These are phyloP conservation scores for Danio albolineatus DNA, from an alignment of 2,797 vertebrate species.

Conservation along the genomic window DNA sequence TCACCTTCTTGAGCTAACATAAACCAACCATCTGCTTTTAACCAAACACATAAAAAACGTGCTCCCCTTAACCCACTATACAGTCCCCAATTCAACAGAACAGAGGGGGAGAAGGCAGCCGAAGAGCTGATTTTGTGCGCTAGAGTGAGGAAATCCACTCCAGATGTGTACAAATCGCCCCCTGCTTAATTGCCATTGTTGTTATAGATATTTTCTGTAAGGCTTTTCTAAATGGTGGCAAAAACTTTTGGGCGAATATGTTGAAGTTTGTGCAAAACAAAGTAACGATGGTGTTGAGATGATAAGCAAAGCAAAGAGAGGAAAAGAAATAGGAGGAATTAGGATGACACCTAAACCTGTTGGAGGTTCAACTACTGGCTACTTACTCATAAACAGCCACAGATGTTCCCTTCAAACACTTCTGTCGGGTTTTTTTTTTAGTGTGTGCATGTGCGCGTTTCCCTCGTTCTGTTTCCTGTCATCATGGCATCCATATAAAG, in stretches of 20 bases:
- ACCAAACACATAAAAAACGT: constrained; percentile 63
- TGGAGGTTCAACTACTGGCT: constrained; percentile 62
- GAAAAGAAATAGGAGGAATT: constrained; percentile 38
- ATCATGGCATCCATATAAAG: constrained; percentile 64
- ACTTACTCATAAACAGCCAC: constrained; percentile 65
- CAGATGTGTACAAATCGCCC: constrained; percentile 79
- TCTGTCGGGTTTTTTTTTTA: constrained; percentile 61
- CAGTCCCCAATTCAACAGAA: constrained; percentile 56
- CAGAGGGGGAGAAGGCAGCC: constrained; percentile 34
- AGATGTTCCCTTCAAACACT: constrained; percentile 65
- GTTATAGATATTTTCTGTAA: constrained; percentile 61
- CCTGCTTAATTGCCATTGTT: constrained; percentile 71
- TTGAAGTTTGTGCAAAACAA: constrained; percentile 10
- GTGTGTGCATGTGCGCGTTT: constrained; percentile 57
- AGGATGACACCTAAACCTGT: constrained; percentile 64
- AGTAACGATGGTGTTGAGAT: not conserved
- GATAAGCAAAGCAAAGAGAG: not conserved
- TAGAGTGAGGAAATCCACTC: constrained; percentile 73
- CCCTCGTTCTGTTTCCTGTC: constrained; percentile 62
- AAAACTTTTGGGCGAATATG: constrained; percentile 8
- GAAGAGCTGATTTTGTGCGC: constrained; percentile 43
- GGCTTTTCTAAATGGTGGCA: constrained; percentile 32
- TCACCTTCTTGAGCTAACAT: constrained; percentile 64
- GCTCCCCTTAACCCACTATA: constrained; percentile 59
- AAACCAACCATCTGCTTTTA: constrained; percentile 76